Evolutionary conservation across 2,888 invertebrate genomes (phyloP).

Genomic region (Latrodectus hesperus): DNA sequence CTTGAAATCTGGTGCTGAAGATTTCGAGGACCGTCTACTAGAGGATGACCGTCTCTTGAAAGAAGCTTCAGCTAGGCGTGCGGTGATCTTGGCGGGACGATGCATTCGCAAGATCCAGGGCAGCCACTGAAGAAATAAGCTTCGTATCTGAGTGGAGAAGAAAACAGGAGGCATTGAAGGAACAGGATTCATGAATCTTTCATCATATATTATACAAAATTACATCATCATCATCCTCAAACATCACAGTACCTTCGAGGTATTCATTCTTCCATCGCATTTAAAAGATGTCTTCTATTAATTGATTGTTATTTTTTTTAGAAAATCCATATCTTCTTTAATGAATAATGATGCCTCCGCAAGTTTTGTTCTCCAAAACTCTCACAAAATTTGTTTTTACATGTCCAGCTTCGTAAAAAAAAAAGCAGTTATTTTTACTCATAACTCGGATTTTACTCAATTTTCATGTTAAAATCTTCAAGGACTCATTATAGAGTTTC

Average conservation of each 20-base stretch:
- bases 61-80: conserved; percentile 28
- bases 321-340: not conserved
- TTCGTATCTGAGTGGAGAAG: conserved; percentile 84
- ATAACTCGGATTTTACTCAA: too few species aligned
- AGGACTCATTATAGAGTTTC: too few species aligned
- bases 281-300: conserved; percentile 1
- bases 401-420: too few species aligned
- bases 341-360: too few species aligned
- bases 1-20: conserved; percentile 87
- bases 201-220: conserved; percentile 29
- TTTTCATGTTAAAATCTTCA: too few species aligned
- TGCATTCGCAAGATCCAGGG: conserved; percentile 97
- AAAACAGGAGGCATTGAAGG: conserved; percentile 59
- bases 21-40: conserved; percentile 78
- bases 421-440: too few species aligned
- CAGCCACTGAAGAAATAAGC: conserved; percentile 96
- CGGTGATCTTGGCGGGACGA: conserved; percentile 88
- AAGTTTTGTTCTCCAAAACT: too few species aligned
- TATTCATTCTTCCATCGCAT: conserved; percentile 1
- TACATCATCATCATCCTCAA: conserved; percentile 42
- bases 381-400: too few species aligned
- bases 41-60: conserved; percentile 9
- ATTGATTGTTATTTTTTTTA: not conserved
- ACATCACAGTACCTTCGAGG: conserved; percentile 4
- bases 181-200: conserved; percentile 24